A percentile compares a stretch with the other conserved stretches of the same genome.
Conservation (phyloP, 2,113 vertebrate species). For the Phycodurus eques region DNA sequence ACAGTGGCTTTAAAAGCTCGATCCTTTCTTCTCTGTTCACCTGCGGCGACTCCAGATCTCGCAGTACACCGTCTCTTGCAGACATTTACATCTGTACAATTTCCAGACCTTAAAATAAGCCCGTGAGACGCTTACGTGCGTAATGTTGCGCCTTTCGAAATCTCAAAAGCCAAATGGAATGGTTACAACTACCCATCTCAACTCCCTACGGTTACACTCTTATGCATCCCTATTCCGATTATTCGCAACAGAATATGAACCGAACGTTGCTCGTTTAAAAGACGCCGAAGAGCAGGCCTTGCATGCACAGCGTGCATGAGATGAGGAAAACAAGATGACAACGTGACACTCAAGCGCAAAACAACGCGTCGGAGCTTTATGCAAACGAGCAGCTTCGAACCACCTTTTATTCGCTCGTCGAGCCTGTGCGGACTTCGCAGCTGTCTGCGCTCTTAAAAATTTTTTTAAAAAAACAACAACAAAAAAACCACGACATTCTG, state of each 20-base stretch:
- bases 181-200: no score
- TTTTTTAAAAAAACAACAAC: no score
- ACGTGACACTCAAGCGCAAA: background rate
- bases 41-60: background rate
- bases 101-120: background rate
- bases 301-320: background rate
- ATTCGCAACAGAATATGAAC: no score
- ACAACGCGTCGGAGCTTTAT: background rate
- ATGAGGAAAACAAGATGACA: background rate
- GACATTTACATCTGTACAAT: background rate
- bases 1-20: background rate
- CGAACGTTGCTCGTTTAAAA: no score
- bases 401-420: background rate
- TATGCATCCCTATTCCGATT: no score
- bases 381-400: background rate
- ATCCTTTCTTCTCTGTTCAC: background rate
- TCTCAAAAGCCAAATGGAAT: background rate
- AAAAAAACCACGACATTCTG: background rate
- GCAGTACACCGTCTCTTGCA: background rate
- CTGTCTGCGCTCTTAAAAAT: background rate
- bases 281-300: background rate
- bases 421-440: slow-evolving; percentile 11
- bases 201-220: no score
- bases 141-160: background rate
- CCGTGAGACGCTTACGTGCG: no score